These are phyloP conservation scores for Rhadina sibilatrix DNA, from an alignment of 2,113 vertebrate genomes.

Conservation along the genomic window DNA sequence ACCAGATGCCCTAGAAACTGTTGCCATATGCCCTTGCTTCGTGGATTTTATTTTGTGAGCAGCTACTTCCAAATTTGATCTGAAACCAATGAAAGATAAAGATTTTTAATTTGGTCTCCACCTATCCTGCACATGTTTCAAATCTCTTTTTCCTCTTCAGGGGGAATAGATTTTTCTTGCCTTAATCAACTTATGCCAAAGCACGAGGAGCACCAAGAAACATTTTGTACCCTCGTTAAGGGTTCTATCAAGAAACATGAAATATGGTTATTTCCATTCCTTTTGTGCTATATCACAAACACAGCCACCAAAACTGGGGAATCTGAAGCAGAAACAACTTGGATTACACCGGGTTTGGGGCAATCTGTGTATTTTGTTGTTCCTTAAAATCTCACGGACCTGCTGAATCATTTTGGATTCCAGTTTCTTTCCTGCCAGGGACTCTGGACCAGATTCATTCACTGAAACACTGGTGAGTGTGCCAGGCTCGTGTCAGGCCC, in stretches of 20 bases:
- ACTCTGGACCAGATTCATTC: background rate
- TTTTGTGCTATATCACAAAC: background rate
- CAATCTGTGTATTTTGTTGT: background rate
- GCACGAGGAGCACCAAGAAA: conserved; percentile 32
- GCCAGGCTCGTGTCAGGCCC: background rate
- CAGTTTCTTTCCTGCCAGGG: background rate
- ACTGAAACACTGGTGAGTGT: accelerated
- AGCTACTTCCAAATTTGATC: background rate
- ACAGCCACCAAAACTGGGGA: background rate
- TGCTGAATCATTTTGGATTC: background rate
- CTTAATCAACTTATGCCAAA: conserved; percentile 38
- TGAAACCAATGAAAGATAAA: background rate
- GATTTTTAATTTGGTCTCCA: background rate
- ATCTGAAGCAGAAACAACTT: background rate
- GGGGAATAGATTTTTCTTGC: conserved; percentile 12
- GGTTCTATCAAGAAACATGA: background rate
- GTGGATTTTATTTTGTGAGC: background rate
- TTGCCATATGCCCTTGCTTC: background rate
- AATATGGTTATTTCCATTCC: background rate
- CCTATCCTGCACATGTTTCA: background rate
- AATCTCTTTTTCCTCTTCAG: background rate
- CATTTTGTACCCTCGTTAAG: conserved; percentile 30
- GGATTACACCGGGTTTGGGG: background rate
- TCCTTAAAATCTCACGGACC: background rate
- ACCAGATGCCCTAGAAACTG: background rate